These are phyloP conservation scores for Pandemis cinnamomeana DNA, from an alignment of 2,888 invertebrate genomes.

Conservation along the genomic window DNA sequence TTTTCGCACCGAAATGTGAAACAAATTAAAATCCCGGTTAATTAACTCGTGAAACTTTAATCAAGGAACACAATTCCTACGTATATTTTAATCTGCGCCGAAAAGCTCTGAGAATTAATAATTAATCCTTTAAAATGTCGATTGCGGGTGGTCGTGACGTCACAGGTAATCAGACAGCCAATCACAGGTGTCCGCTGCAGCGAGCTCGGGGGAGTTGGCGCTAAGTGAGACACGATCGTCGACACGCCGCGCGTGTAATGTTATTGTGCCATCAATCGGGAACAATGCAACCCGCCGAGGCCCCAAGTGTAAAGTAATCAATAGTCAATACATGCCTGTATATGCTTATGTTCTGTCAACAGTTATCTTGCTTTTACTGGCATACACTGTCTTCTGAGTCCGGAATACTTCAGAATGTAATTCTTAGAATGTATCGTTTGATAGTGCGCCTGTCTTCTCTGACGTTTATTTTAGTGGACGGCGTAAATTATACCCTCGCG, in stretches of 20 bases:
- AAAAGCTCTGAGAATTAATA: not conserved
- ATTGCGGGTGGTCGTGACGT: not conserved
- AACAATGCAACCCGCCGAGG: not conserved
- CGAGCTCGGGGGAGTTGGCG: not conserved
- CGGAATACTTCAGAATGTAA: no score
- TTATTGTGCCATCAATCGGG: conserved; percentile 2
- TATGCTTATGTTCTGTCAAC: not conserved
- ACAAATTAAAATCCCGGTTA: no score
- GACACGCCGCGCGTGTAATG: not conserved
- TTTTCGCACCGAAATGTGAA: not conserved
- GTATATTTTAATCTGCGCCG: not conserved
- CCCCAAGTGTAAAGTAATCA: not conserved
- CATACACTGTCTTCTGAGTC: no score
- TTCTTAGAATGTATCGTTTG: not conserved
- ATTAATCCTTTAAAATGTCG: not conserved
- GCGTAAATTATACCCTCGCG: not conserved
- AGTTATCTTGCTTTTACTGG: no score
- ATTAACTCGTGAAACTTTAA: no score
- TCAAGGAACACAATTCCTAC: not conserved
- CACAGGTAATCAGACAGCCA: conserved; percentile 12
- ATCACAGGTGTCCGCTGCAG: conserved; percentile 24
- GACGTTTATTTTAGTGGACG: not conserved
- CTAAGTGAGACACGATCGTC: conserved; percentile 25
- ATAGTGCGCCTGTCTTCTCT: not conserved
- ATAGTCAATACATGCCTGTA: not conserved